Base-by-base conservation (phyloP, 1,140 invertebrate genomes). In the Gryon sp. region DNA sequence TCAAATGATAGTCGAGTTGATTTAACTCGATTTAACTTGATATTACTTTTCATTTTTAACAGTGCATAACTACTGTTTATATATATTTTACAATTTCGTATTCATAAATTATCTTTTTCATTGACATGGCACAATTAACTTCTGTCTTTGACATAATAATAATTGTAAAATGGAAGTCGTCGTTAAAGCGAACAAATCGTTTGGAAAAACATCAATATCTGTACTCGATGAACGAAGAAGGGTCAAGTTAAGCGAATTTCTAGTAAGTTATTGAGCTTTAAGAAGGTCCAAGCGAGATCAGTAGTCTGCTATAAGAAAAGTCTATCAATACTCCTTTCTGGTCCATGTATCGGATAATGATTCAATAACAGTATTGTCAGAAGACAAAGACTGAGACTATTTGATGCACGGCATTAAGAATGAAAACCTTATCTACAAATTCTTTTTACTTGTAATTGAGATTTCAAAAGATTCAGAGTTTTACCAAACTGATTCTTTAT, bases 251-350 rank as follows among this genome's bases (percentile, higher is more conserved):
- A 75, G 45, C 55, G 62, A 68, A 75, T 74, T 34, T 74, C 45
- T 14, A 65, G 52, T 36, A 75, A 75, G 62, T 75, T 75, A 75
- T 75, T 68, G 72, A 75, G 55, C 55, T 75, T 75, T 62, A 66
- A 75, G 68, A 55, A 75, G 38, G 55, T 75, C 55, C 22, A 38
- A 62, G 72, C 53, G 55, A 62, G 72, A 66, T 66, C 62, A 46
- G 45, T 62, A 75, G 46, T 75, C 34, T 16, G 20, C 43, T 68
- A 62, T 75, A 55, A 53, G 62, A 45, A 55, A 62, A 46, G 46
- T 55, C 72, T 60, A 75, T 75, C 72, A 68, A 75, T 75, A 75
- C 55, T 52, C 2, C 16, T 60, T 38, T 55, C 18, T 16, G 19
- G 45, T 53, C 32, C 48, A 68, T 50, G 72, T 53, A 53, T 68